Percentiles rank a stretch among this genome's conserved stretches.
These are phyloP conservation scores for Cetonia aurata DNA, from an alignment of 2,888 invertebrate genomes.

Conservation along the genomic window DNA sequence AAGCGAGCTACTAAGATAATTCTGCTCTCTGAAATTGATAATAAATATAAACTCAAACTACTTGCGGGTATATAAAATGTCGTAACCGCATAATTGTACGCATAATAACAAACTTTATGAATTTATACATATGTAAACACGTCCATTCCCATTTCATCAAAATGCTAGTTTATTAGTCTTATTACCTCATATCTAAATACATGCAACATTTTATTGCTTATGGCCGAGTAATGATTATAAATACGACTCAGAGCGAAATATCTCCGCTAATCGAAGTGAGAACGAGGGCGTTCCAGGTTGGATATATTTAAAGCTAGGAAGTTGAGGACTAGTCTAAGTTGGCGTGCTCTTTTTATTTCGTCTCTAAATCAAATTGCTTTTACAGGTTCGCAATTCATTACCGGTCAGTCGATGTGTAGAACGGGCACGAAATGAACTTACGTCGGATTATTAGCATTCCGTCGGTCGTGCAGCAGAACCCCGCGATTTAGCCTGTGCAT, in stretches of 20 bases:
- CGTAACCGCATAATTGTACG: conserved; percentile 4
- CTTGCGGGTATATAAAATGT: background rate
- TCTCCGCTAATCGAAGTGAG: background rate
- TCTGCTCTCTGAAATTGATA: conserved; percentile 6
- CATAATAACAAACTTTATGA: conserved; percentile 16
- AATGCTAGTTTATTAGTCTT: background rate
- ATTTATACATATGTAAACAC: conserved; percentile 18
- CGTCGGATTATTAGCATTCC: conserved; percentile 37
- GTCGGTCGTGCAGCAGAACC: conserved; percentile 17
- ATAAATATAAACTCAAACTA: background rate
- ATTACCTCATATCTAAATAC: conserved; percentile 9
- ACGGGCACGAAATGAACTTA: conserved; percentile 32
- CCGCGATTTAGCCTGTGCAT: conserved; percentile 29
- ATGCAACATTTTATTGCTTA: conserved; percentile 8
- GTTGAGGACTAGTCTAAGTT: conserved; percentile 15
- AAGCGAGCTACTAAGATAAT: conserved; percentile 7
- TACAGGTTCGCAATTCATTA: conserved; percentile 35
- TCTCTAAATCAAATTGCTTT: conserved; percentile 34
- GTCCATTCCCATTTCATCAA: conserved; percentile 10
- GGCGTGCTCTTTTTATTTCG: conserved; percentile 26
- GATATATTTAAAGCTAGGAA: conserved; percentile 33
- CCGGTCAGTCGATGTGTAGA: conserved; percentile 29
- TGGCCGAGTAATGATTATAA: conserved; percentile 11
- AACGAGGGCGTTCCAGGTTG: conserved; percentile 23
- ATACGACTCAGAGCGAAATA: conserved; percentile 8